phyloP scores from a whole-genome alignment of 1,140 invertebrate genomes.

The Macrobrachium rosenbergii region DNA sequence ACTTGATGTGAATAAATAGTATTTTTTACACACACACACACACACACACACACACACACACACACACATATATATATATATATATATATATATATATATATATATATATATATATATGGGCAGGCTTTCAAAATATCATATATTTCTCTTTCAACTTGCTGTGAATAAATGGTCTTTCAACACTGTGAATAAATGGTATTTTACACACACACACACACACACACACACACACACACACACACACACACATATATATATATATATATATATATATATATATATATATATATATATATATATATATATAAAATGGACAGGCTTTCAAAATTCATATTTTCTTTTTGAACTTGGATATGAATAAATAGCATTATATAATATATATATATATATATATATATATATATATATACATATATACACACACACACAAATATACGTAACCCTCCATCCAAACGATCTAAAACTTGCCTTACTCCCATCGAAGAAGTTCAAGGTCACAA shows the following conservation, averaged over 20 bases:
- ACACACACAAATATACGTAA: neutral
- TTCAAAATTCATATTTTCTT: no score
- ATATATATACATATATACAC: neutral
- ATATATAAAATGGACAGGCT: neutral
- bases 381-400: neutral
- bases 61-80: neutral
- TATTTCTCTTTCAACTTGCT: no score
- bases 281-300: constrained; percentile 27
- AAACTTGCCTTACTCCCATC: no score
- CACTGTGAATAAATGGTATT: neutral
- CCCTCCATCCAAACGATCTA: no score
- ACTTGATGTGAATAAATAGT: no score
- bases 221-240: neutral
- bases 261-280: constrained; percentile 27
- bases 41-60: neutral
- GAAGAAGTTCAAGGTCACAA: no score
- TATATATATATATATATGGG: constrained; percentile 17
- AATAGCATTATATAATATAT: neutral
- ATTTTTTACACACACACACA: neutral
- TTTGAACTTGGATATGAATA: no score
- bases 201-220: neutral
- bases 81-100: neutral
- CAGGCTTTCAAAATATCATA: no score
- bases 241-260: neutral
- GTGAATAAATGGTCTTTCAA: neutral